Percentiles rank a stretch among this genome's conserved stretches.
phyloP scores from a whole-genome alignment of 2,888 invertebrate species.

The Agrochola circellaris region DNA sequence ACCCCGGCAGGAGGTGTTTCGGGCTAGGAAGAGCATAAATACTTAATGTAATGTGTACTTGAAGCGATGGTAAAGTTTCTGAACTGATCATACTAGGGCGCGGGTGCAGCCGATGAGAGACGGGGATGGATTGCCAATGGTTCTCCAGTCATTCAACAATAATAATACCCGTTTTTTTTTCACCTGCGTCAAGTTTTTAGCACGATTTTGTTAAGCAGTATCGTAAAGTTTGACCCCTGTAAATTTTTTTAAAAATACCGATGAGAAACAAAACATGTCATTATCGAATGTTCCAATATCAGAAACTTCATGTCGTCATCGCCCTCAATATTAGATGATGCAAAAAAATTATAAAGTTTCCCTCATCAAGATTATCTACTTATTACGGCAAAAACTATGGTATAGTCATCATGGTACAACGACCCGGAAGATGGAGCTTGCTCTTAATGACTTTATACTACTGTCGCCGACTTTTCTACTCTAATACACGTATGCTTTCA shows the following conservation, averaged over 20 bases:
- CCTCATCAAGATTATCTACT: constrained; percentile 16
- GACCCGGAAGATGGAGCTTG: constrained; percentile 53
- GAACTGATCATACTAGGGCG: no score
- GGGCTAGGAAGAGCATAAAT: no score
- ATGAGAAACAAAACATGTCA: background rate
- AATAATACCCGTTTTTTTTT: no score
- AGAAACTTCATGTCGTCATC: constrained; percentile 1
- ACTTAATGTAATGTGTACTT: no score
- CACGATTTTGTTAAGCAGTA: no score
- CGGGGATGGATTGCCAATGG: no score
- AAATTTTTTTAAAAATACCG: background rate
- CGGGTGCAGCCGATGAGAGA: no score
- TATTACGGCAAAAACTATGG: constrained; percentile 34
- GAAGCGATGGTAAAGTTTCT: no score
- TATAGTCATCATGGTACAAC: constrained; percentile 20
- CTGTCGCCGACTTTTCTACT: constrained; percentile 34
- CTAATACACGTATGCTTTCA: constrained; percentile 18
- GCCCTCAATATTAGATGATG: constrained; percentile 15
- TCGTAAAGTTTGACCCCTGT: no score
- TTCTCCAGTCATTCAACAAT: no score
- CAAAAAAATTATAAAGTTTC: constrained; percentile 10
- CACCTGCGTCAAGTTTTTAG: no score
- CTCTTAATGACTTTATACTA: constrained; percentile 55
- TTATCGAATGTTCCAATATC: background rate
- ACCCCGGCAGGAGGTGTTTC: no score